These are phyloP conservation scores for Etheostoma cragini DNA, from an alignment of 2,113 vertebrate genomes.

Conservation along the genomic window DNA sequence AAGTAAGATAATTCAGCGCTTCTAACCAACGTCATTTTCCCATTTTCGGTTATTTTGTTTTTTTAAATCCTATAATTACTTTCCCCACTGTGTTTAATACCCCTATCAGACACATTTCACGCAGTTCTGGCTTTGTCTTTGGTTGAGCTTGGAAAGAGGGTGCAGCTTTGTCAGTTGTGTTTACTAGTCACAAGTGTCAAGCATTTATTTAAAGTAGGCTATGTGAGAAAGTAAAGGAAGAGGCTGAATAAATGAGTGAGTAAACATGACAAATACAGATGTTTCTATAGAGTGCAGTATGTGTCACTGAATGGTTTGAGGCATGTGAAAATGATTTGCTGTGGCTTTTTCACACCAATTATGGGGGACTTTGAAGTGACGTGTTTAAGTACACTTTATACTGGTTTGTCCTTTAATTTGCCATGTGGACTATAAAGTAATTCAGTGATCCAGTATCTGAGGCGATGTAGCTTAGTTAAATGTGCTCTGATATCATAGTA, in stretches of 20 bases:
- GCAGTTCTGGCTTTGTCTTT: background rate
- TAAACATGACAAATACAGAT: background rate
- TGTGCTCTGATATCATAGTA: conserved; percentile 28
- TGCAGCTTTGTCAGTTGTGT: background rate
- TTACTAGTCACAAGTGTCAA: background rate
- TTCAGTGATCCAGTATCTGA: conserved; percentile 22
- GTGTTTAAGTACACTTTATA: background rate
- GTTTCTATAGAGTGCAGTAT: background rate
- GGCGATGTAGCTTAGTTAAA: background rate
- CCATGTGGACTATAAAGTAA: background rate
- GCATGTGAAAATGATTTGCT: background rate
- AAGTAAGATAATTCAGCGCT: no score
- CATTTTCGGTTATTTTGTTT: no score
- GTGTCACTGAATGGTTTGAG: background rate
- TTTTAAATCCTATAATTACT: no score
- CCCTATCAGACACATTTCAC: background rate
- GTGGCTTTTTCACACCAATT: background rate
- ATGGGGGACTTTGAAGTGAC: background rate
- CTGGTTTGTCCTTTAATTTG: background rate
- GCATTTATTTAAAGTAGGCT: no score
- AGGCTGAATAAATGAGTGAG: background rate
- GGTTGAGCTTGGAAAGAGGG: background rate
- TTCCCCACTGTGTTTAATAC: no score
- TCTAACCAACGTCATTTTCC: no score
- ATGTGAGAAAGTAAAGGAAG: background rate